Evolutionary conservation across 2,888 invertebrate species (phyloP), one percentile per base, ranked within the genome.

Genomic region (Agrenia bidenticulata): DNA sequence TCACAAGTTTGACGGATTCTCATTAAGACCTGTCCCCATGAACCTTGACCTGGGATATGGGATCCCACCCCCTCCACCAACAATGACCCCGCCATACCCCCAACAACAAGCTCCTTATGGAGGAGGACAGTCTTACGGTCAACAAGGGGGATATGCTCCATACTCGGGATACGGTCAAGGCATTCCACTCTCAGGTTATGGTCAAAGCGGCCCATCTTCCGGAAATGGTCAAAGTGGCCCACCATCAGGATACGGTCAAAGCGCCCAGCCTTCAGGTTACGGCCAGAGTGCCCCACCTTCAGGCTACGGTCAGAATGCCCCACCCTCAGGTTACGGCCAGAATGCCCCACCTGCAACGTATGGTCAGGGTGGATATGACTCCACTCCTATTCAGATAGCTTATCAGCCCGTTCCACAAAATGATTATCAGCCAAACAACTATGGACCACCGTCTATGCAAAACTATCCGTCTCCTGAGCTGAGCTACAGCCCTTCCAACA

Each of bases 1-100:
- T 9, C 78, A 78, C 72, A 78, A 77, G 64, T 78, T 78, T 73
- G 77, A 77, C 49, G 79, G 79, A 9, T 74, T 78, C 26, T 71
- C 77, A 17, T 61, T 79, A 15, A 73, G 76, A 57, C 78, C 79
- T 2, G 75, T 79, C 19, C 73, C 76, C 73, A 76, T 74, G 19
- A 66, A 72, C 39, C 61, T 72, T 2, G 73, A 72, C 49, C 61
- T 72, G 13, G 72, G 72, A 23, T 21, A 50, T 21, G 72, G 72
- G 23, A 27, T 72, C 4, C 72, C 72, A 41, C 64, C 69, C 1
- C 65, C 65, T 13, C 69, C 72, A 21, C 63, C 61, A 37, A 53
- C 68, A 15, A 56, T 57, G 13, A 11, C 27, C 2, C 51, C 51
- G 7, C 17, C 39, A 13, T 42, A 58, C 5, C 11, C 21, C 9